These are phyloP conservation scores for Danio aesculapii DNA, from an alignment of 2,797 vertebrate species.

Conservation along the genomic window DNA sequence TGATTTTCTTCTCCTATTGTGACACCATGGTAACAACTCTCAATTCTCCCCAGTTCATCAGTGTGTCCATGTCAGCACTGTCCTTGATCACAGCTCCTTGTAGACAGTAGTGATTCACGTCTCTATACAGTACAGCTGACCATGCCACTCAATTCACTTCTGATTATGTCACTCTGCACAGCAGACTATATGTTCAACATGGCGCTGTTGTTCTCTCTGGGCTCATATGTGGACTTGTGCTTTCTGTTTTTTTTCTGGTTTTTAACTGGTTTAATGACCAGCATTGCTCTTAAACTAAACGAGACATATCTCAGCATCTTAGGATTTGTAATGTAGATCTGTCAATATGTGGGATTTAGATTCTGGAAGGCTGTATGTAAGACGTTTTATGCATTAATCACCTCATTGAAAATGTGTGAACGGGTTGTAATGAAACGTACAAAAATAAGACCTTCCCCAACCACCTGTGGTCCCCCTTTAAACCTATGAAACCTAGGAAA, in stretches of 20 bases:
- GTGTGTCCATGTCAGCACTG: conserved; percentile 46
- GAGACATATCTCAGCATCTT: background rate
- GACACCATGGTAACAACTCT: conserved; percentile 68
- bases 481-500: background rate
- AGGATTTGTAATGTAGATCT: background rate
- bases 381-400: too few species aligned
- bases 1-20: conserved; percentile 30
- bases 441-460: too few species aligned
- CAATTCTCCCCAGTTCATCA: conserved; percentile 47
- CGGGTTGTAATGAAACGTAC: too few species aligned
- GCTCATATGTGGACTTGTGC: background rate
- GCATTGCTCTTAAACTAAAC: background rate
- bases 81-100: conserved; percentile 50
- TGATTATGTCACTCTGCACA: background rate
- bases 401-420: background rate
- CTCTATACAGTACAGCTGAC: conserved; percentile 41
- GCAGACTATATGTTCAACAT: background rate
- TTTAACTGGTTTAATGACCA: background rate
- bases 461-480: background rate
- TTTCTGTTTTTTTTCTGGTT: too few species aligned
- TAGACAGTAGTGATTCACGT: conserved; percentile 49
- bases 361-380: background rate
- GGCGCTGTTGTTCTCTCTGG: background rate
- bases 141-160: background rate
- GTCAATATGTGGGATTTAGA: background rate